These are phyloP conservation scores for Myocastor coypus DNA, from an alignment of 2,113 vertebrate genomes.

Conservation along the genomic window DNA sequence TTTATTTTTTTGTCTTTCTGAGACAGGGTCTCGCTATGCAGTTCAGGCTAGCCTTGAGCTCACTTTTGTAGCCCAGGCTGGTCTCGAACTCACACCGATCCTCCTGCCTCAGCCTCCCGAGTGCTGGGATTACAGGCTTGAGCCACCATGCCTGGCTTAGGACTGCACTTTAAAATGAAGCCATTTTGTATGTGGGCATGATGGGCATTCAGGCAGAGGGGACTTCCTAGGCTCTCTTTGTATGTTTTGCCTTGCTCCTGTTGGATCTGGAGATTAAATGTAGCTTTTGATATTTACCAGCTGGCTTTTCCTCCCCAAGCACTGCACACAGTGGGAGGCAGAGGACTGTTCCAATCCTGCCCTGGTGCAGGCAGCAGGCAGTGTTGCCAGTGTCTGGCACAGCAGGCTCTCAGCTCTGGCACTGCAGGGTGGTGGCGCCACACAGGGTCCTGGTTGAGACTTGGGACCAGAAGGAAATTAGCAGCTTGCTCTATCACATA, in stretches of 20 bases:
- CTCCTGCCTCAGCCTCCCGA: too few species aligned
- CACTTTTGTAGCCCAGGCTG: too few species aligned
- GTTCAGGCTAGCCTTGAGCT: too few species aligned
- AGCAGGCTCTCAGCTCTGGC: not conserved
- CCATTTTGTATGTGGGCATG: conserved; percentile 63
- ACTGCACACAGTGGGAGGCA: not conserved
- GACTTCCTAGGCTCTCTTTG: not conserved
- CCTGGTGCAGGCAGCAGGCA: not conserved
- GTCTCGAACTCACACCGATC: too few species aligned
- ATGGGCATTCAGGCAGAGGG: not conserved
- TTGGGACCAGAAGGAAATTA: not conserved
- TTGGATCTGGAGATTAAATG: conserved; percentile 62
- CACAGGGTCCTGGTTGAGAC: not conserved
- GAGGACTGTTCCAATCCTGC: not conserved
- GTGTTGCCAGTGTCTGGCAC: not conserved
- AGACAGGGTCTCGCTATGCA: too few species aligned
- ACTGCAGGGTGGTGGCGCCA: not conserved
- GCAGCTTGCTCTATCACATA: not conserved
- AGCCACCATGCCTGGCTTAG: too few species aligned
- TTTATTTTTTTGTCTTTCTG: too few species aligned
- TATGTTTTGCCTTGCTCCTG: conserved; percentile 66
- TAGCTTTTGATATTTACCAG: conserved; percentile 57
- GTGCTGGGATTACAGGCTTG: too few species aligned
- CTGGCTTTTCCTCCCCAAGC: not conserved
- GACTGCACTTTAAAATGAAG: too few species aligned